These are phyloP conservation scores for Petrocephalus sullivani DNA, from an alignment of 2,797 vertebrate species.

Conservation along the genomic window DNA sequence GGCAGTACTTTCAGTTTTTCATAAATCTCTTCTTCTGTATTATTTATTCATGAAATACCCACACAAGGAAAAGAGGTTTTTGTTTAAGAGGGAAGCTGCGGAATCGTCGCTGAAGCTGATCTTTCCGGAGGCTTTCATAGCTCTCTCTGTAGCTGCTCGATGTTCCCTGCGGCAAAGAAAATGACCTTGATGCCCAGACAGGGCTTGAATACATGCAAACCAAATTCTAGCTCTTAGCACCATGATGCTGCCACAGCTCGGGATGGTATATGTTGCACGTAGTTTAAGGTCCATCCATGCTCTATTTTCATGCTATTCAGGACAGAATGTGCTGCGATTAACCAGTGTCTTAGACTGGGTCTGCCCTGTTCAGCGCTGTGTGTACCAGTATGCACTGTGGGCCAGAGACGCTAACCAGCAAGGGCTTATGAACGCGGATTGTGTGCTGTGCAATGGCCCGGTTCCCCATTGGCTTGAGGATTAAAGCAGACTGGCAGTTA, in stretches of 20 bases:
- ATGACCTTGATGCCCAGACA: slow-evolving; percentile 1
- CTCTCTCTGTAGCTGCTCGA: neutral
- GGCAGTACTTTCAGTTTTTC: neutral
- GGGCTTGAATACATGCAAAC: neutral
- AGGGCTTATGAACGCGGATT: neutral
- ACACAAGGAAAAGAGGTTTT: neutral
- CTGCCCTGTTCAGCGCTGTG: neutral
- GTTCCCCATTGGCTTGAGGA: neutral
- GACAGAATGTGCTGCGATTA: neutral
- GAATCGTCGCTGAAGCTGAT: neutral
- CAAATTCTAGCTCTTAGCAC: neutral
- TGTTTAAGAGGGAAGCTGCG: neutral
- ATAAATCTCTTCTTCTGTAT: slow-evolving; percentile 7
- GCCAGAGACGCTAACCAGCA: neutral
- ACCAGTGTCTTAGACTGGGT: neutral
- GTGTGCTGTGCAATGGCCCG: neutral
- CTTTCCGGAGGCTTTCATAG: neutral
- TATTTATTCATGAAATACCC: neutral
- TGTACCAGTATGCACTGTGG: neutral
- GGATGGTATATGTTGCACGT: neutral
- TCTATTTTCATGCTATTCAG: neutral
- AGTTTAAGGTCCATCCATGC: neutral
- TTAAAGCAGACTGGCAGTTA: neutral
- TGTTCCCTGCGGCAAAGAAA: neutral
- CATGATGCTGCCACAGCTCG: neutral